Percentiles rank a stretch among this genome's conserved stretches.
phyloP scores from a whole-genome alignment of 1,140 invertebrate species.

The Cepaea nemoralis region DNA sequence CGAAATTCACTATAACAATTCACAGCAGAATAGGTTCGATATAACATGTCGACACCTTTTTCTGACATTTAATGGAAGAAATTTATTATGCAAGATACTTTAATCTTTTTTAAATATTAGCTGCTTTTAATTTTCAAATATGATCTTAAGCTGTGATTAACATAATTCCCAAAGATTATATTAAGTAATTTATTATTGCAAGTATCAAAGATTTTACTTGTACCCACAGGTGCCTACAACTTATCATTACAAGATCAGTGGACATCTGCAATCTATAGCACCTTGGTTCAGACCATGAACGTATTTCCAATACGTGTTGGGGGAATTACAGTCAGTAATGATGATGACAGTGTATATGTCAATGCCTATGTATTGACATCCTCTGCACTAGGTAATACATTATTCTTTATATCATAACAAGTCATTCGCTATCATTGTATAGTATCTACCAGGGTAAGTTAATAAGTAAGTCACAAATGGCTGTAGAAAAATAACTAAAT shows the following conservation, averaged over 20 bases:
- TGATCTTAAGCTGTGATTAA: background rate
- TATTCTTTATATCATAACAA: no score
- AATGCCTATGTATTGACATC: background rate
- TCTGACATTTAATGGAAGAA: no score
- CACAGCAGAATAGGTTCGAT: no score
- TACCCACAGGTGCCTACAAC: background rate
- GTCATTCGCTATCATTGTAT: no score
- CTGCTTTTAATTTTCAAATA: no score
- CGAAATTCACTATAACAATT: no score
- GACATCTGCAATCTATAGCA: background rate
- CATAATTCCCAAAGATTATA: background rate
- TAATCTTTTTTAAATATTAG: no score
- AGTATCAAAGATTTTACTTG: background rate
- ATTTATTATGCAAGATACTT: no score
- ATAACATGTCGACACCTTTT: no score
- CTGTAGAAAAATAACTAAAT: no score
- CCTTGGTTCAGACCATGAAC: background rate
- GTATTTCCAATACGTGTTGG: conserved; percentile 18
- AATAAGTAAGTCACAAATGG: no score
- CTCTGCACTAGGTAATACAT: background rate
- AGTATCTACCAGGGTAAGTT: no score
- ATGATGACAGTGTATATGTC: conserved; percentile 12
- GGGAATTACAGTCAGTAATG: background rate
- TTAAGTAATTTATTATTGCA: background rate
- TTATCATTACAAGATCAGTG: background rate